Conservation (phyloP, 2,113 vertebrate species). For the Dasyprocta punctata region DNA sequence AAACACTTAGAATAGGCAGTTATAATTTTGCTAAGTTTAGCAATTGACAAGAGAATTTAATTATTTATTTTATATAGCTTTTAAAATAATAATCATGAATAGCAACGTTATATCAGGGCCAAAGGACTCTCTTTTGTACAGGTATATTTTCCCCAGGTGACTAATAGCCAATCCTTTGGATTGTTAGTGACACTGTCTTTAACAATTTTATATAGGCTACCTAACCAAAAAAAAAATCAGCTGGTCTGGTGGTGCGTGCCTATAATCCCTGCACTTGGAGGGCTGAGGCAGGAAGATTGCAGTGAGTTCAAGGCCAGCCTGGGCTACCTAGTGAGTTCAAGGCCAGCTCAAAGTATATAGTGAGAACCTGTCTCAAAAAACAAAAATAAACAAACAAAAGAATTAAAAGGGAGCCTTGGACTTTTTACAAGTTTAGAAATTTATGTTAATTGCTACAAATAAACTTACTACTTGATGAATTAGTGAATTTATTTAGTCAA, state of each 20-base stretch:
- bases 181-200: background rate
- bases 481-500: background rate
- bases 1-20: background rate
- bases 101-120: background rate
- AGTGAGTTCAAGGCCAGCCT: background rate
- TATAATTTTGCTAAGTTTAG: no score
- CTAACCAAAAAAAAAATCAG: background rate
- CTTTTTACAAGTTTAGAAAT: background rate
- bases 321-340: no score
- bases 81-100: background rate
- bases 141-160: background rate
- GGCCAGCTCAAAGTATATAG: background rate
- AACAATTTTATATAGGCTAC: background rate
- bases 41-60: background rate
- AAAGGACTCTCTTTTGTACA: background rate
- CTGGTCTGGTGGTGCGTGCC: background rate
- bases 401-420: background rate
- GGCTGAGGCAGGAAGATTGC: background rate
- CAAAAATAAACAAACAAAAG: background rate
- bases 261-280: background rate
- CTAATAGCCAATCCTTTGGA: background rate
- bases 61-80: background rate
- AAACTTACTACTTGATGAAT: background rate
- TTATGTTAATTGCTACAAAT: background rate
- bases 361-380: background rate